These are phyloP conservation scores for Venustoraphidia nigricollis DNA, from an alignment of 2,888 invertebrate genomes.

Conservation along the genomic window DNA sequence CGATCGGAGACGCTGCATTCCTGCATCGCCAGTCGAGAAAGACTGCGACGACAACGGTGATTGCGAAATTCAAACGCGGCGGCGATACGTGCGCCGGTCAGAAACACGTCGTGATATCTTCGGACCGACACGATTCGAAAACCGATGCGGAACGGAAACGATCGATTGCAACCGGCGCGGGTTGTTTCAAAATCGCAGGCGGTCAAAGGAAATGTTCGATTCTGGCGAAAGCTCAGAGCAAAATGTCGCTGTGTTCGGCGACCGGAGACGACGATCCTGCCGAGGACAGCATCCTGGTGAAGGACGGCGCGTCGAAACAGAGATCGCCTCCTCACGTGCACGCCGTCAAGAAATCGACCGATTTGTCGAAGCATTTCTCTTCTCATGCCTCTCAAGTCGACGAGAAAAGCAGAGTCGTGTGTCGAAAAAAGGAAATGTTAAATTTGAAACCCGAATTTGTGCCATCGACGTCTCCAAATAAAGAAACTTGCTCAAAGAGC, in stretches of 20 bases:
- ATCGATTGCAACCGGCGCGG: constrained; percentile 10
- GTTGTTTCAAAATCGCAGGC: constrained; percentile 25
- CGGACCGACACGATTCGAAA: background rate
- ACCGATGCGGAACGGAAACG: background rate
- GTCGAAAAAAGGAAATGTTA: too few species aligned
- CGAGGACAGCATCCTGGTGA: constrained; percentile 19
- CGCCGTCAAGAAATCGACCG: constrained; percentile 14
- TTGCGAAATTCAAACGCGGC: constrained; percentile 24
- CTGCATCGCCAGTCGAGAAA: constrained; percentile 28
- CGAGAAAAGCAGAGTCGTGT: too few species aligned
- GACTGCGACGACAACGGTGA: constrained; percentile 36
- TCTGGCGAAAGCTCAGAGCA: constrained; percentile 32
- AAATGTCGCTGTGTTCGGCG: constrained; percentile 34
- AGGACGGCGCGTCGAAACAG: constrained; percentile 21
- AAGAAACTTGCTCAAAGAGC: too few species aligned
- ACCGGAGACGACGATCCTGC: constrained; percentile 22
- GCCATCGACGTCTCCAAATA: too few species aligned
- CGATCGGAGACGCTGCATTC: constrained; percentile 6
- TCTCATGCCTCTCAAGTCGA: too few species aligned
- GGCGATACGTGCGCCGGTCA: constrained; percentile 34
- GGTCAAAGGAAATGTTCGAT: constrained; percentile 19
- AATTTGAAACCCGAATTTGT: too few species aligned
- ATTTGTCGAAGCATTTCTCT: too few species aligned
- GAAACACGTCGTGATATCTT: constrained; percentile 32
- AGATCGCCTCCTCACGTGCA: constrained; percentile 30